Percentiles rank a stretch among this genome's conserved stretches.
These are phyloP conservation scores for Plemyria rubiginata DNA, from an alignment of 2,888 invertebrate genomes.

Conservation along the genomic window DNA sequence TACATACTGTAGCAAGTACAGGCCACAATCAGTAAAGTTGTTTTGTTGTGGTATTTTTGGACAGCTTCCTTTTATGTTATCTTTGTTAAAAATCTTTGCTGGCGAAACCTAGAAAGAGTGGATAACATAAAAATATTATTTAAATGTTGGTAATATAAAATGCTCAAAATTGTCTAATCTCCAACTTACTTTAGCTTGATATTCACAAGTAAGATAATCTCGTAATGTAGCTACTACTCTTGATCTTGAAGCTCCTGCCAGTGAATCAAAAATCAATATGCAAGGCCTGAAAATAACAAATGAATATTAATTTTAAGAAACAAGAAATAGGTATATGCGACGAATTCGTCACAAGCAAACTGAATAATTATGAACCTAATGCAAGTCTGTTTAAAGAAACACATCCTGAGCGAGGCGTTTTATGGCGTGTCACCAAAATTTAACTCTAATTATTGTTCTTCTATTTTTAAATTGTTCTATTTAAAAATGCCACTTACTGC, in stretches of 20 bases:
- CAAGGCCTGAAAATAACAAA: slow-evolving; percentile 89
- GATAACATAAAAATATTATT: slow-evolving; percentile 8
- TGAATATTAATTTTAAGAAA: not conserved
- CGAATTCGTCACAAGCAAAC: not conserved
- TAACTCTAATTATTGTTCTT: too few species aligned
- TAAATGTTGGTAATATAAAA: not conserved
- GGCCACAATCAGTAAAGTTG: slow-evolving; percentile 98
- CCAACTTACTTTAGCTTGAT: slow-evolving; percentile 87
- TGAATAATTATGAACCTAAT: not conserved
- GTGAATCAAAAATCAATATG: slow-evolving; percentile 97
- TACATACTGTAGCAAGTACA: slow-evolving; percentile 97
- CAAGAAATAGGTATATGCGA: not conserved
- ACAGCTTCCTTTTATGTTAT: slow-evolving; percentile 93
- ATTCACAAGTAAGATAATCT: slow-evolving; percentile 95
- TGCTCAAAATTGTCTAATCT: not conserved
- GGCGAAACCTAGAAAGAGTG: slow-evolving; percentile 75
- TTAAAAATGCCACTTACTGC: slow-evolving; percentile 83
- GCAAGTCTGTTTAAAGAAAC: too few species aligned
- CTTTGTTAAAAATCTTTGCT: slow-evolving; percentile 90
- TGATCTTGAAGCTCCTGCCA: slow-evolving; percentile 92
- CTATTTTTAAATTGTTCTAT: too few species aligned
- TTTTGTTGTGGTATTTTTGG: slow-evolving; percentile 98
- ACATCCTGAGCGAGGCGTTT: too few species aligned
- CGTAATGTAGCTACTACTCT: slow-evolving; percentile 95
- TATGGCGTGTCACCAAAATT: too few species aligned